Conservation (phyloP, 2,113 vertebrate species). For the Gymnogyps californianus region DNA sequence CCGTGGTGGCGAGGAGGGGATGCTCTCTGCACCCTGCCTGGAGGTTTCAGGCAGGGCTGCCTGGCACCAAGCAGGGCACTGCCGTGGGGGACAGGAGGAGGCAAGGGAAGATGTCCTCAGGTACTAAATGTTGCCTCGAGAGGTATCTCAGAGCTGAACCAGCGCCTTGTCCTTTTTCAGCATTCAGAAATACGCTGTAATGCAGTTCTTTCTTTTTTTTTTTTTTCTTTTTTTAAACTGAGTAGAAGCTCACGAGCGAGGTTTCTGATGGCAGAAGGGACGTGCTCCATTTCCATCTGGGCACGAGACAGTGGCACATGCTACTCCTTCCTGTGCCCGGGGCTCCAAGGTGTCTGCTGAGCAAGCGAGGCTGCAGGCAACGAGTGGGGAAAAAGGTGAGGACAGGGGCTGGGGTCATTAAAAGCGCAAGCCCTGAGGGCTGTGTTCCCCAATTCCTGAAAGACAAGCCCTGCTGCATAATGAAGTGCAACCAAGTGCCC, state of each 20-base stretch:
- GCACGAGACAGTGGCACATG: rapidly evolving
- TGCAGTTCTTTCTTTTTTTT: not conserved
- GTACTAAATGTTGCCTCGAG: not conserved
- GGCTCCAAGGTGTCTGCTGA: not conserved
- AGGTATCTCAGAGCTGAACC: not conserved
- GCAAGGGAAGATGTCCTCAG: not conserved
- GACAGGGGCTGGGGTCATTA: not conserved
- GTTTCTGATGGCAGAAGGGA: not conserved
- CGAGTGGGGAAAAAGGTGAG: not conserved
- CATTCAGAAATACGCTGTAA: not conserved
- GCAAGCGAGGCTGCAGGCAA: not conserved
- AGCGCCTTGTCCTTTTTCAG: not conserved
- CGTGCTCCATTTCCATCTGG: not conserved
- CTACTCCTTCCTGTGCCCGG: rapidly evolving
- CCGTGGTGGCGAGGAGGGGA: not conserved
- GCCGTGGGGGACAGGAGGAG: not conserved
- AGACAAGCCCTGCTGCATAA: not conserved
- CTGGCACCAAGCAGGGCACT: not conserved
- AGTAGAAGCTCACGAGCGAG: rapidly evolving
- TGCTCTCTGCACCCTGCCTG: not conserved
- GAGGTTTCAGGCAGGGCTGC: not conserved
- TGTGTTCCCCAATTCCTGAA: not conserved
- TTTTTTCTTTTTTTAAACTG: not conserved
- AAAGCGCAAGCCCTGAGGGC: not conserved
- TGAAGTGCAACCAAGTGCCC: not conserved